Percentiles rank a stretch among this genome's conserved stretches.
Evolutionary conservation across 2,113 vertebrate genomes (phyloP).

Genomic region (Tetraodon nigroviridis): DNA sequence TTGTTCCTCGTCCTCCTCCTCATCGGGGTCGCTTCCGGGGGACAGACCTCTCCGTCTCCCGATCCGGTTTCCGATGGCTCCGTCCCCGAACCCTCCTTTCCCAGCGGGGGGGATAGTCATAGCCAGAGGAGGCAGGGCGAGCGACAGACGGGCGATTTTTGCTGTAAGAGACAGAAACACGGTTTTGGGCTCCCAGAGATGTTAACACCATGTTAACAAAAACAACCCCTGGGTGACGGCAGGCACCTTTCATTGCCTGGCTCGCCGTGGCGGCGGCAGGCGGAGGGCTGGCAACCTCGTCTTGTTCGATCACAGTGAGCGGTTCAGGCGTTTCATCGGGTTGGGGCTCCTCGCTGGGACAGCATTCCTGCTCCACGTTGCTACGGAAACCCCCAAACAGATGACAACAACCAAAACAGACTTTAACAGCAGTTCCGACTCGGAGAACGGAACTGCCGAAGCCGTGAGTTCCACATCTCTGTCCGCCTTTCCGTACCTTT

Average conservation of each 20-base stretch:
- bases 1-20: slow-evolving; percentile 84
- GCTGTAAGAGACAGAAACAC: slow-evolving; percentile 67
- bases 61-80: slow-evolving; percentile 66
- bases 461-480: not conserved
- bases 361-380: slow-evolving; percentile 38
- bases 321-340: slow-evolving; percentile 47
- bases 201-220: too few relatives aligned
- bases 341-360: slow-evolving; percentile 14
- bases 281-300: slow-evolving; percentile 57
- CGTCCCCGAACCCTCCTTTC: slow-evolving; percentile 80
- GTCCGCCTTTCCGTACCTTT: slow-evolving; percentile 50
- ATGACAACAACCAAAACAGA: not conserved
- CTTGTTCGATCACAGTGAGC: slow-evolving; percentile 65
- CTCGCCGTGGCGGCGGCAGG: slow-evolving; percentile 61
- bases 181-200: too few relatives aligned
- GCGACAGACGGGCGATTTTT: slow-evolving; percentile 86
- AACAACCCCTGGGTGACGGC: too few relatives aligned
- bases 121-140: slow-evolving; percentile 83
- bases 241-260: slow-evolving; percentile 77
- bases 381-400: slow-evolving; percentile 38
- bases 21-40: slow-evolving; percentile 72
- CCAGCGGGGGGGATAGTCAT: slow-evolving; percentile 78
- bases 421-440: not conserved
- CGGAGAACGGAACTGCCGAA: too few relatives aligned
- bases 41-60: slow-evolving; percentile 73